These are phyloP conservation scores for Coracias cyanogaster DNA, from an alignment of 2,797 vertebrate genomes.

Conservation along the genomic window DNA sequence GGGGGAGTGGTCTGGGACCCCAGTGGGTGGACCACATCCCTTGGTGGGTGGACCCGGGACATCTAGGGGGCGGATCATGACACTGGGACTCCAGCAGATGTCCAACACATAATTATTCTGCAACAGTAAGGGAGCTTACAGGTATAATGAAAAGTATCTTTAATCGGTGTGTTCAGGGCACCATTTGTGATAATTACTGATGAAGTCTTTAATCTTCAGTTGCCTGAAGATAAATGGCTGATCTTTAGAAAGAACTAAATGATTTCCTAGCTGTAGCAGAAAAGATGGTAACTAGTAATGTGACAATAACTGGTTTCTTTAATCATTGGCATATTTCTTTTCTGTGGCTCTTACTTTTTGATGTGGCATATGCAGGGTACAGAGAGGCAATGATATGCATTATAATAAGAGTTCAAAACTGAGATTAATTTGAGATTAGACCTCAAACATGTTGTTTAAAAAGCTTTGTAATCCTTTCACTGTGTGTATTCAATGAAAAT, in stretches of 20 bases:
- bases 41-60: too few relatives aligned
- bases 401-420: background rate
- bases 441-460: background rate
- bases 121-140: background rate
- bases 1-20: too few relatives aligned
- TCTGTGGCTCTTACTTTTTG: background rate
- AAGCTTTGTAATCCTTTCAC: background rate
- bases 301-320: background rate
- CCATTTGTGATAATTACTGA: slow-evolving; percentile 35
- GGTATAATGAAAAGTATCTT: slow-evolving; percentile 13
- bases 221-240: slow-evolving; percentile 23
- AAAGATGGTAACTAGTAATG: background rate
- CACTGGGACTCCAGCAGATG: background rate
- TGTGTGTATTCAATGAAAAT: background rate
- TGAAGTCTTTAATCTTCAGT: background rate
- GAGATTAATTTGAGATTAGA: background rate
- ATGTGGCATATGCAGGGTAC: background rate
- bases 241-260: background rate
- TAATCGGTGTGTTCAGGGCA: slow-evolving; percentile 18
- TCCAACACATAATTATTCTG: background rate
- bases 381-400: background rate
- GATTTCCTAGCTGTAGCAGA: background rate
- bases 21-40: too few relatives aligned
- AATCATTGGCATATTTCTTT: background rate
- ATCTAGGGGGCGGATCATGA: too few relatives aligned